Conservation (phyloP, 1,140 invertebrate species). For the Ceratina japonica region DNA sequence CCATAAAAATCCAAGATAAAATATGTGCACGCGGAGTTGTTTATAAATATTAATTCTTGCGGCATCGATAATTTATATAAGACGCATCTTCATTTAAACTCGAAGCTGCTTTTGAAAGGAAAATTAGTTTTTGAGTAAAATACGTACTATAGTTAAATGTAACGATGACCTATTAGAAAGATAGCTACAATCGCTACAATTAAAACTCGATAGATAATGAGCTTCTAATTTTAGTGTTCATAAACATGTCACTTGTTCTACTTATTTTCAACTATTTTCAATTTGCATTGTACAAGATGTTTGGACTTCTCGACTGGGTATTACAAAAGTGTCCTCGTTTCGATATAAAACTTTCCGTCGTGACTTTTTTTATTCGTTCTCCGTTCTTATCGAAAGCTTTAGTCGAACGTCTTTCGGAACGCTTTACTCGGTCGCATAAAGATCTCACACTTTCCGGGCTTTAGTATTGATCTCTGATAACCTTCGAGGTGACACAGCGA, state of each 20-base stretch:
- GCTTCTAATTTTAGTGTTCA: neutral
- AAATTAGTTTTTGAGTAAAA: too few relatives aligned
- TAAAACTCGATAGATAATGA: too few relatives aligned
- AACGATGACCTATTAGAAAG: too few relatives aligned
- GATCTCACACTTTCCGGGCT: neutral
- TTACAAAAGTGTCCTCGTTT: neutral
- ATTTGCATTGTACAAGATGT: neutral
- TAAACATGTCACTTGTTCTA: neutral
- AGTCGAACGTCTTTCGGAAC: constrained; percentile 24
- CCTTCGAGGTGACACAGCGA: neutral
- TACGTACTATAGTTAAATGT: too few relatives aligned
- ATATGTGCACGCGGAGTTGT: too few relatives aligned
- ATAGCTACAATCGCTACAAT: too few relatives aligned
- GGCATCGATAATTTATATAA: neutral
- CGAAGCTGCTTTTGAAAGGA: too few relatives aligned
- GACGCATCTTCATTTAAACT: neutral
- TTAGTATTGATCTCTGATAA: neutral
- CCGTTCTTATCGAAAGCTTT: neutral
- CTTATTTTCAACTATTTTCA: neutral
- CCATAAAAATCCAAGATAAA: neutral
- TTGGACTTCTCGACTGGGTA: too few relatives aligned
- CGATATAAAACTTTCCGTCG: neutral
- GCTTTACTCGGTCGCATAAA: neutral
- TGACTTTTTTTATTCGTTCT: neutral
- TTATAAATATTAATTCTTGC: neutral